These are phyloP conservation scores for Galagoides demidoff DNA, from an alignment of 2,797 vertebrate genomes.

Conservation along the genomic window DNA sequence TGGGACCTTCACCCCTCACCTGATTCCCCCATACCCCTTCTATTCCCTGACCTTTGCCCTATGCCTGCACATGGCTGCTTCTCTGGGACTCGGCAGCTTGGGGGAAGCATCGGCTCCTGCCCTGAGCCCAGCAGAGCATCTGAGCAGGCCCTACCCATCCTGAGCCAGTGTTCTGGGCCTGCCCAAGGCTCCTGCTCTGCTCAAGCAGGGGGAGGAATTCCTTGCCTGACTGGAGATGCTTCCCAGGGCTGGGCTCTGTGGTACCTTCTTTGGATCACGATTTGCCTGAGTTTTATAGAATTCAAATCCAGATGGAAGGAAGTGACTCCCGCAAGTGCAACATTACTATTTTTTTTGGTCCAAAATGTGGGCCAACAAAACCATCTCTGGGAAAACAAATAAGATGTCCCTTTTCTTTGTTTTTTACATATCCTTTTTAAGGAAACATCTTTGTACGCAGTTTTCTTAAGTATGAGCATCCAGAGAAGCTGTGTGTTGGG, in stretches of 20 bases:
- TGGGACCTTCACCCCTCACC: background rate
- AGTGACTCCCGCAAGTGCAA: background rate
- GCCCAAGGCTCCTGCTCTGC: background rate
- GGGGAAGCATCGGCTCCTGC: background rate
- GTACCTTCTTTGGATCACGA: background rate
- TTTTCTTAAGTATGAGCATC: background rate
- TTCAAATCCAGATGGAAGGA: background rate
- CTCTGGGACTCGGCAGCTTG: background rate
- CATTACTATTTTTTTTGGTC: background rate
- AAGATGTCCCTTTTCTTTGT: background rate
- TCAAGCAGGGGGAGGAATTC: background rate
- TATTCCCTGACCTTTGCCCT: background rate
- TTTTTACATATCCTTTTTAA: background rate
- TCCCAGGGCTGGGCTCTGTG: background rate
- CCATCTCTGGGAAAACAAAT: background rate
- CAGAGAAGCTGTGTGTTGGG: background rate
- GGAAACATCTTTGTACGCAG: background rate
- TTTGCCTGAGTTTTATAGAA: background rate
- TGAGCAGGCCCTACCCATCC: background rate
- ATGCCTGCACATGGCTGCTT: background rate
- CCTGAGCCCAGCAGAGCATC: background rate
- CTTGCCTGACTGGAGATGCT: background rate
- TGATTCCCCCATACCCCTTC: background rate
- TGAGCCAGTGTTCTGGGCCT: background rate
- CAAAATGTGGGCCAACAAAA: background rate